Evolutionary conservation across 1,140 invertebrate genomes (phyloP).

Genomic region (Sogatella furcifera): DNA sequence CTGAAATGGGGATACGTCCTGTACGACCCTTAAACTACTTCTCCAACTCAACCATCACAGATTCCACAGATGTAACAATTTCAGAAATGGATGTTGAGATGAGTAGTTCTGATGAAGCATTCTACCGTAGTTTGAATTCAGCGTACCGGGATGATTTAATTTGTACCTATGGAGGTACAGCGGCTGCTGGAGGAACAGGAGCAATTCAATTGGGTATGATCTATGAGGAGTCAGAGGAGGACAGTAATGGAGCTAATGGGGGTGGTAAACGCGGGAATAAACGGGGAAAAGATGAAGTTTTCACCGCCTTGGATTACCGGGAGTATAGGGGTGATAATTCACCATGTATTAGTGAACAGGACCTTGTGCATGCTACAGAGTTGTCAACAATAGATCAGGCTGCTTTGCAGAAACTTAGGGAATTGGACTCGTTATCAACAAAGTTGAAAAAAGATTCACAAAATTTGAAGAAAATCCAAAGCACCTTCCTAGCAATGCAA

Average conservation of each 20-base stretch:
- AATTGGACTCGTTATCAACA: slow-evolving; percentile 59
- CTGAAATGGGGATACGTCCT: background rate
- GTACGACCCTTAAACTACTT: background rate
- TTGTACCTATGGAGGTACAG: slow-evolving; percentile 42
- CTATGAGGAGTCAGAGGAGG: slow-evolving; percentile 54
- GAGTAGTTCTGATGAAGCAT: slow-evolving; percentile 65
- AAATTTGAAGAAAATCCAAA: slow-evolving; percentile 61
- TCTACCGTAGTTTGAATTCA: slow-evolving; percentile 78
- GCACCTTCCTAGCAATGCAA: slow-evolving; percentile 45
- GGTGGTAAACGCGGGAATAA: slow-evolving; percentile 18
- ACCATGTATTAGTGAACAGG: slow-evolving; percentile 62
- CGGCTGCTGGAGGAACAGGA: slow-evolving; percentile 13
- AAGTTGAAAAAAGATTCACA: slow-evolving; percentile 68
- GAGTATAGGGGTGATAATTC: slow-evolving; percentile 63
- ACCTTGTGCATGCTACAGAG: slow-evolving; percentile 58
- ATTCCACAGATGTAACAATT: slow-evolving; percentile 6
- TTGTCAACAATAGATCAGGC: slow-evolving; percentile 64
- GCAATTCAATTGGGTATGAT: slow-evolving; percentile 66
- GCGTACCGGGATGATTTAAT: slow-evolving; percentile 71
- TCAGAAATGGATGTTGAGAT: slow-evolving; percentile 37
- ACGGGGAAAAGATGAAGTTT: slow-evolving; percentile 46
- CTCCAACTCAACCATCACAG: background rate
- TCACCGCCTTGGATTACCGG: slow-evolving; percentile 66
- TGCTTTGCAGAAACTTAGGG: slow-evolving; percentile 62
- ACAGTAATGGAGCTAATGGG: slow-evolving; percentile 33